Base-by-base conservation (phyloP, 2,888 invertebrate species). In the Spicauda simplicius region DNA sequence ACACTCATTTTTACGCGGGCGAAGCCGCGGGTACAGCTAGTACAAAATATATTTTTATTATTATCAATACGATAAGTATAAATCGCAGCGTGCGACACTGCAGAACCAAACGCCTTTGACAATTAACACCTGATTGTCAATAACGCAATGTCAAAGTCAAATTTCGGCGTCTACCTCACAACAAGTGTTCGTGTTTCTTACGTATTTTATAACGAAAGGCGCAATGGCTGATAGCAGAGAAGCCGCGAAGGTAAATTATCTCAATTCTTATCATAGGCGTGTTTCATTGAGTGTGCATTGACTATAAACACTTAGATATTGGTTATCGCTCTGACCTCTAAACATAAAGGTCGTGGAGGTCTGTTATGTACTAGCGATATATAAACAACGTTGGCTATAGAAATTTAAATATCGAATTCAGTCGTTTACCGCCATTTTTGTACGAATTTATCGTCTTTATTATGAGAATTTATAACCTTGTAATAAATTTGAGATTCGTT, bases 181-280 rank as follows among this genome's bases (percentile, higher is more conserved):
- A 58, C 53, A 60, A 66, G 60, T 66, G 55, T 66, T 65, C 8
- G 41, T 59, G 45, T 45, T 55, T 55, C n/a, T 30, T 59, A 59
- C 45, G 53, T 7, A 20, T 33, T 60, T 50, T 20, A 48, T 30
- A 55, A 66, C 14, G 48, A 16, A 56, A 11, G 55, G 63, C 48
- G 60, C 55, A 25, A 66, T 66, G 66, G 66, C 66, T 18, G 66
- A 66, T 66, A 60, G 20, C 60, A 60, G 54, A 10, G 66, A 66
- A 60, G 60, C 45, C n/a, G 41, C 66, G 33, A 66, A 66, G 66
- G 66, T 66, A 56, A 55, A 33, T 18, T 60, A 66, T 66, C 66
- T 56, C 11, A 33, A 64, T 45, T 60, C 33, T 66, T 66, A 66
- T 66, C 66, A 16, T 18, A 19, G 14, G 33, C 18, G 19, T 37